Percentiles rank a stretch among this genome's conserved stretches.
phyloP scores from a whole-genome alignment of 2,113 vertebrate species.

The Caloenas nicobarica region DNA sequence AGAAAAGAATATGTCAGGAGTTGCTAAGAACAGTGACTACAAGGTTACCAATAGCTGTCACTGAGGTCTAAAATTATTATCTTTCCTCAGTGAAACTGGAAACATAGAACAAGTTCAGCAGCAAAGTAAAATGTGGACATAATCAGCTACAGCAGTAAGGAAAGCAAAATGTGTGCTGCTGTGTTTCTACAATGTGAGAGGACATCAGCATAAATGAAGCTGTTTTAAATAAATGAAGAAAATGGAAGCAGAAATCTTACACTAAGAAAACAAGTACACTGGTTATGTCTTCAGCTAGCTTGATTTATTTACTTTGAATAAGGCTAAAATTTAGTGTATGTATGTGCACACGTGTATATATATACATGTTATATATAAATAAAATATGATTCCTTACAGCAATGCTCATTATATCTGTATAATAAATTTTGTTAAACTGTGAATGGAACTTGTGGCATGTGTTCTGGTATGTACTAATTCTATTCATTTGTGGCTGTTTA shows the following conservation, averaged over 20 bases:
- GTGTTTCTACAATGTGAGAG: not conserved
- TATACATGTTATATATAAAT: not conserved
- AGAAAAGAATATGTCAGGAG: not conserved
- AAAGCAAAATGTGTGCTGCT: not conserved
- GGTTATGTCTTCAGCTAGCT: not conserved
- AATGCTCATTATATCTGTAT: not conserved
- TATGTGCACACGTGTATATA: fast-evolving
- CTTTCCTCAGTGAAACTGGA: not conserved
- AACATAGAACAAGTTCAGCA: not conserved
- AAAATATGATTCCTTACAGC: not conserved
- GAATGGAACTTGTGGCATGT: fast-evolving
- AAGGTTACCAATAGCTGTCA: not conserved
- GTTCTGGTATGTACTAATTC: not conserved
- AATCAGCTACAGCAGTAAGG: not conserved
- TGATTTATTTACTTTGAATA: not conserved
- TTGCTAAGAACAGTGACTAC: not conserved
- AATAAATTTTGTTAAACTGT: not conserved
- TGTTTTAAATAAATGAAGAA: not conserved
- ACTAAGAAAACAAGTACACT: not conserved
- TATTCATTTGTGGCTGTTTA: not conserved
- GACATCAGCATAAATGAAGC: not conserved
- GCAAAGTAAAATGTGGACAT: not conserved
- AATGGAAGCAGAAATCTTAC: not conserved
- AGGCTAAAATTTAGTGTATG: not conserved
- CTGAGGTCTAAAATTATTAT: not conserved